Percentiles rank a stretch among this genome's conserved stretches.
These are phyloP conservation scores for Salminus brasiliensis DNA, from an alignment of 2,113 vertebrate species.

Conservation along the genomic window DNA sequence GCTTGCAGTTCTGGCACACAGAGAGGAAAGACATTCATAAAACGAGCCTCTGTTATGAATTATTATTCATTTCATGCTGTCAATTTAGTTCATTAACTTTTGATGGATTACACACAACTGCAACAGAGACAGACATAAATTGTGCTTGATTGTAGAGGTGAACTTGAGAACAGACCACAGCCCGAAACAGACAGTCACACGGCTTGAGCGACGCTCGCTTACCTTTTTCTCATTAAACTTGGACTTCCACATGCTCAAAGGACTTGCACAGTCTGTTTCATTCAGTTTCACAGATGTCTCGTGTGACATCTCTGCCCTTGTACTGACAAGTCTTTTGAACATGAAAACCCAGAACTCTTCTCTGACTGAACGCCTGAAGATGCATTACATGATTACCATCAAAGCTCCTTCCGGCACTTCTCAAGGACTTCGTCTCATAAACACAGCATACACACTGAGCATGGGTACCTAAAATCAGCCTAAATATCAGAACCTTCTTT, in stretches of 20 bases:
- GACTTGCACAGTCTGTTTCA: slow-evolving; percentile 13
- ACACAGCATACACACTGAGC: not conserved
- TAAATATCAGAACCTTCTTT: not conserved
- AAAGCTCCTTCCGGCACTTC: not conserved
- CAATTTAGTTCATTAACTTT: slow-evolving; percentile 28
- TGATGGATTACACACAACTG: slow-evolving; percentile 29
- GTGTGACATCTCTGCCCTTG: slow-evolving; percentile 22
- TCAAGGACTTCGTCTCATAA: slow-evolving; percentile 14
- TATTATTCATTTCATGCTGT: slow-evolving; percentile 31
- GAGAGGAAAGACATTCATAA: not conserved
- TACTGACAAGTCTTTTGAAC: slow-evolving; percentile 35
- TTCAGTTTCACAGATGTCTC: slow-evolving; percentile 5
- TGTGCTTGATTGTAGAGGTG: slow-evolving; percentile 40
- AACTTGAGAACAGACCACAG: slow-evolving; percentile 33
- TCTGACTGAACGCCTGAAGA: not conserved
- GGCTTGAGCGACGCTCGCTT: not conserved
- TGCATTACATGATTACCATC: not conserved
- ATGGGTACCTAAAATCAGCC: not conserved
- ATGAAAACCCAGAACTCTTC: slow-evolving; percentile 19
- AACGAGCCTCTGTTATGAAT: not conserved
- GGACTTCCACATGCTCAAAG: slow-evolving; percentile 20
- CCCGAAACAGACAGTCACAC: too few species aligned
- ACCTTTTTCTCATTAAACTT: slow-evolving; percentile 7
- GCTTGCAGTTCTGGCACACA: not conserved
- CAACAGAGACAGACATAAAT: slow-evolving; percentile 36